These are phyloP conservation scores for Dunckerocampus dactyliophorus DNA, from an alignment of 2,113 vertebrate genomes.

Conservation along the genomic window DNA sequence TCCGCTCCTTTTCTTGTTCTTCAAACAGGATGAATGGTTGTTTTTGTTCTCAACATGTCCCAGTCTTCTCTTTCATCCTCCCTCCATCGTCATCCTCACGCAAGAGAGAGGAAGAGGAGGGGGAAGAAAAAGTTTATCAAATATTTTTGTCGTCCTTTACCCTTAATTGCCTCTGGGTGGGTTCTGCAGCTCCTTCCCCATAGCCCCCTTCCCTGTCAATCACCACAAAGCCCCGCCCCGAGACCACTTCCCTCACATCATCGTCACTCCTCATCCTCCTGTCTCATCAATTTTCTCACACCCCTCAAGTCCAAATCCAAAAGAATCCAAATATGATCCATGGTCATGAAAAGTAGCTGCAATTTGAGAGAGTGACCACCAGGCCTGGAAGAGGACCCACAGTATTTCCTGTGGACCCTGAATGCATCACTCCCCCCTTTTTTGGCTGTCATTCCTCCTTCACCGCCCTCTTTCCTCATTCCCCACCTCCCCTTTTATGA, in stretches of 20 bases:
- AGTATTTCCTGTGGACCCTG: slow-evolving; percentile 57
- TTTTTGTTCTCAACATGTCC: slow-evolving; percentile 9
- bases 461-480: slow-evolving; percentile 35
- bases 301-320: slow-evolving; percentile 14
- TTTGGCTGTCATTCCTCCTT: slow-evolving; percentile 49
- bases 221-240: slow-evolving; percentile 46
- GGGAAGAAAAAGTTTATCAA: slow-evolving; percentile 63
- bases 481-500: slow-evolving; percentile 26
- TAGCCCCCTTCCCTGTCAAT: slow-evolving; percentile 66
- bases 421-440: slow-evolving; percentile 40
- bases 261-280: slow-evolving; percentile 9
- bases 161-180: slow-evolving; percentile 79
- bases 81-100: slow-evolving; percentile 38
- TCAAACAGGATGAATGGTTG: slow-evolving; percentile 25
- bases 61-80: slow-evolving; percentile 25
- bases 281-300: slow-evolving; percentile 43
- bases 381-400: slow-evolving; percentile 19
- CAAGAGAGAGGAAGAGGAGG: slow-evolving; percentile 7
- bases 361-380: slow-evolving; percentile 32
- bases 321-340: slow-evolving; percentile 34
- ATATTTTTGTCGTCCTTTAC: slow-evolving; percentile 75
- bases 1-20: slow-evolving; percentile 10
- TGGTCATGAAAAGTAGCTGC: slow-evolving; percentile 20
- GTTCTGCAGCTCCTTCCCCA: slow-evolving; percentile 63
- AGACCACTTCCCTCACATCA: slow-evolving; percentile 31